Evolutionary conservation across 1,140 invertebrate genomes (phyloP).

Genomic region (Nymphalis io): DNA sequence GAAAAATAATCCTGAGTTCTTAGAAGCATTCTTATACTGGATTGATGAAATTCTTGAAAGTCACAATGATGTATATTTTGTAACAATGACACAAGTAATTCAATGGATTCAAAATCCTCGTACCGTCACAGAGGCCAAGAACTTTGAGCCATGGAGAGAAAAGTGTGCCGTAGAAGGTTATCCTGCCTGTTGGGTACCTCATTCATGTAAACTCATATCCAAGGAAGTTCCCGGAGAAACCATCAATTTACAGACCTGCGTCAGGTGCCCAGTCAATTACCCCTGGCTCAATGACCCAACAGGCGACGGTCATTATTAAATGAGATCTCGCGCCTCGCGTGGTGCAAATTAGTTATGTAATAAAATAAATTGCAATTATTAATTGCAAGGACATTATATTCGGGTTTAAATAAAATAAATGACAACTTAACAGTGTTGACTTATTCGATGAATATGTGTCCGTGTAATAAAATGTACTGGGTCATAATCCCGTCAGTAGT

Average conservation of each 20-base stretch:
- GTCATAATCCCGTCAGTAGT: conserved; percentile 80
- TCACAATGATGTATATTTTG: conserved; percentile 97
- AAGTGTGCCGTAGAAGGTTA: conserved; percentile 91
- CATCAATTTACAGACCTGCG: conserved; percentile 95
- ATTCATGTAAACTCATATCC: conserved; percentile 93
- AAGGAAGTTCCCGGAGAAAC: conserved; percentile 96
- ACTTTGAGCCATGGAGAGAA: conserved; percentile 96
- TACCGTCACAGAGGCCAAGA: conserved; percentile 91
- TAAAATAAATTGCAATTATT: conserved; percentile 63
- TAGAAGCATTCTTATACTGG: conserved; percentile 96
- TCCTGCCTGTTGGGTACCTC: conserved; percentile 92
- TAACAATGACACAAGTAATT: conserved; percentile 98
- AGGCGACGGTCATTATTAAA: conserved; percentile 94
- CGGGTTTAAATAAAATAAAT: conserved; percentile 47
- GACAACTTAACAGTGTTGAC: conserved; percentile 40
- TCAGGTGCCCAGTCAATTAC: conserved; percentile 96
- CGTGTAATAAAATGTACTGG: conserved; percentile 76
- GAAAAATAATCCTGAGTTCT: conserved; percentile 95
- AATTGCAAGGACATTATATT: conserved; percentile 68
- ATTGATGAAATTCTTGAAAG: conserved; percentile 94
- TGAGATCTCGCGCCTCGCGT: conserved; percentile 74
- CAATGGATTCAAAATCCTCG: conserved; percentile 98
- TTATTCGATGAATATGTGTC: conserved; percentile 61
- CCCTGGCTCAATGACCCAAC: conserved; percentile 96
- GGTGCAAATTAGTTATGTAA: conserved; percentile 67